These are phyloP conservation scores for Brachyistius frenatus DNA, from an alignment of 2,113 vertebrate genomes.

Conservation along the genomic window DNA sequence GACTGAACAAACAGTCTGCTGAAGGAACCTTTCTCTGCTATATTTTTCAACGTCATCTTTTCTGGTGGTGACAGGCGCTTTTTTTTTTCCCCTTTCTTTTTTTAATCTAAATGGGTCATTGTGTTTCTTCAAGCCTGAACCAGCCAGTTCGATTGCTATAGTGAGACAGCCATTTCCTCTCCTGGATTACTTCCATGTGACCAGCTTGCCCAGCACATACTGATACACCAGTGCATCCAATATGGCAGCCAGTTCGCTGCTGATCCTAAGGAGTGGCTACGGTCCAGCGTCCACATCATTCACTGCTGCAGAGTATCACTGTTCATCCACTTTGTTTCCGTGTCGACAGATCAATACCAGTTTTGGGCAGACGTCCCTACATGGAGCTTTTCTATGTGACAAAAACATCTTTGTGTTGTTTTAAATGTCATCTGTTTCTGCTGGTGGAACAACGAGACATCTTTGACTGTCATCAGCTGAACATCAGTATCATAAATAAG, in stretches of 20 bases:
- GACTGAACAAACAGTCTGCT: conserved; percentile 26
- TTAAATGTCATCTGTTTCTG: too few species aligned
- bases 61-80: neutral
- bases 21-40: neutral
- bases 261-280: conserved; percentile 15
- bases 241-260: conserved; percentile 23
- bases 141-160: neutral
- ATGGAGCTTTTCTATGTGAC: too few species aligned
- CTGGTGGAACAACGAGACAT: too few species aligned
- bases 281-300: conserved; percentile 23
- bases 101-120: conserved; percentile 26
- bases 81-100: neutral
- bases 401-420: too few species aligned
- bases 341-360: neutral
- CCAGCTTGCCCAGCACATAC: conserved; percentile 35
- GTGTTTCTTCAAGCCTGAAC: conserved; percentile 3
- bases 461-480: too few species aligned
- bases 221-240: conserved; percentile 35
- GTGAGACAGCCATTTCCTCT: neutral
- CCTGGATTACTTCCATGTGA: conserved; percentile 38
- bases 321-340: neutral
- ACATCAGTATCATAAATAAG: too few species aligned
- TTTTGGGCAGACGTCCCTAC: too few species aligned
- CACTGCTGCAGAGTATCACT: neutral
- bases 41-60: neutral